A percentile compares a stretch with the other conserved stretches of the same genome.
These are phyloP conservation scores for Drosophila mettleri DNA, from an alignment of 2,888 invertebrate genomes.

Conservation along the genomic window DNA sequence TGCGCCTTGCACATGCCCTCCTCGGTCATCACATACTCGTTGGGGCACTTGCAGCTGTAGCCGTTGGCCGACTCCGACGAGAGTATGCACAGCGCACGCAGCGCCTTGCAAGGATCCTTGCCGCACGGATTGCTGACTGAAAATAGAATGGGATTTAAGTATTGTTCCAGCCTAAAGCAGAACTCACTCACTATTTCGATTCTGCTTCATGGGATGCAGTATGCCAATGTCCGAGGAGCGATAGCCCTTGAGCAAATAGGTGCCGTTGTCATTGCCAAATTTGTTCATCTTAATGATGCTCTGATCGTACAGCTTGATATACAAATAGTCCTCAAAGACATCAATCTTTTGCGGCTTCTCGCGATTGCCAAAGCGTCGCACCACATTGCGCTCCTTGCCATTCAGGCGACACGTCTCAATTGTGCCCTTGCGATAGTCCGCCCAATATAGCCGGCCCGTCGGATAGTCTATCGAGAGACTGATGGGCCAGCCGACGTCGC, in stretches of 20 bases:
- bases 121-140: constrained; percentile 87
- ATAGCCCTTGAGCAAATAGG: constrained; percentile 87
- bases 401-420: constrained; percentile 90
- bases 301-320: constrained; percentile 88
- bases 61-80: constrained; percentile 84
- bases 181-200: constrained; percentile 84
- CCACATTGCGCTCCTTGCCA: constrained; percentile 88
- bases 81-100: constrained; percentile 88
- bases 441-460: constrained; percentile 92
- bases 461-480: constrained; percentile 92
- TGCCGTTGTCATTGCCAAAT: constrained; percentile 87
- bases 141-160: neutral
- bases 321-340: constrained; percentile 90
- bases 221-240: constrained; percentile 88
- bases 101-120: constrained; percentile 87
- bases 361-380: constrained; percentile 86
- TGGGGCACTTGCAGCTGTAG: constrained; percentile 87
- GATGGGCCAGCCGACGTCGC: constrained; percentile 89
- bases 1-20: constrained; percentile 79
- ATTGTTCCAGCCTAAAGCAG: no score
- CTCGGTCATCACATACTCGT: constrained; percentile 85
- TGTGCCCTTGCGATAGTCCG: constrained; percentile 91
- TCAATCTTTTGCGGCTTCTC: constrained; percentile 90
- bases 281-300: constrained; percentile 89
- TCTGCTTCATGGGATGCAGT: constrained; percentile 89